Conservation (phyloP, 2,888 invertebrate species). For the Erebia palarica region DNA sequence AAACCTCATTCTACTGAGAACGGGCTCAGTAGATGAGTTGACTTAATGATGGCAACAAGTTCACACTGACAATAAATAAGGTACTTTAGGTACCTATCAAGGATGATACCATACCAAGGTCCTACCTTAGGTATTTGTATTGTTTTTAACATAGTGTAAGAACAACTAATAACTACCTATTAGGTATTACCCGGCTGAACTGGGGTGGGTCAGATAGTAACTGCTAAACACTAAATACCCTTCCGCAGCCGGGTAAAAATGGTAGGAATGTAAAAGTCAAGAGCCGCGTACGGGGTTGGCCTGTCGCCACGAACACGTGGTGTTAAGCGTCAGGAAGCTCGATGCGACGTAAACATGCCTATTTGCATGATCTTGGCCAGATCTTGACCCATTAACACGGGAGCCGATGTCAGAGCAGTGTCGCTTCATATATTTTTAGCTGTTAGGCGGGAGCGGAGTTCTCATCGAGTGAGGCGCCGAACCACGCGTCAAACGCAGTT, state of each 20-base stretch:
- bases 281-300: conserved; percentile 48
- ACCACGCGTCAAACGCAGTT: conserved; percentile 48
- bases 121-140: too few relatives aligned
- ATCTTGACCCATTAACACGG: conserved; percentile 81
- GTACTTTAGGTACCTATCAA: too few relatives aligned
- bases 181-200: too few relatives aligned
- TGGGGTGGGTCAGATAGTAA: too few relatives aligned
- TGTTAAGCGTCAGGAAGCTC: conserved; percentile 59
- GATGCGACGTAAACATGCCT: conserved; percentile 69
- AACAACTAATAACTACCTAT: too few relatives aligned
- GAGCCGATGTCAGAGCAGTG: conserved; percentile 75
- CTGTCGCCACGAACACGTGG: conserved; percentile 58
- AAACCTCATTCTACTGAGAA: too few relatives aligned
- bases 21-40: too few relatives aligned
- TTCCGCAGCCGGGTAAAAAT: background rate
- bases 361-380: conserved; percentile 81
- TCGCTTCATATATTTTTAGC: conserved; percentile 77
- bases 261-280: conserved; percentile 33
- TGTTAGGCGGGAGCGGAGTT: conserved; percentile 61
- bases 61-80: too few relatives aligned
- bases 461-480: conserved; percentile 53
- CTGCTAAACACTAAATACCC: background rate
- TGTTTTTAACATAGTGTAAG: too few relatives aligned
- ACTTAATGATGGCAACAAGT: too few relatives aligned
- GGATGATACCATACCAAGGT: too few relatives aligned